These are phyloP conservation scores for Acromyrmex echinatior DNA, from an alignment of 1,140 invertebrate species.

Conservation along the genomic window DNA sequence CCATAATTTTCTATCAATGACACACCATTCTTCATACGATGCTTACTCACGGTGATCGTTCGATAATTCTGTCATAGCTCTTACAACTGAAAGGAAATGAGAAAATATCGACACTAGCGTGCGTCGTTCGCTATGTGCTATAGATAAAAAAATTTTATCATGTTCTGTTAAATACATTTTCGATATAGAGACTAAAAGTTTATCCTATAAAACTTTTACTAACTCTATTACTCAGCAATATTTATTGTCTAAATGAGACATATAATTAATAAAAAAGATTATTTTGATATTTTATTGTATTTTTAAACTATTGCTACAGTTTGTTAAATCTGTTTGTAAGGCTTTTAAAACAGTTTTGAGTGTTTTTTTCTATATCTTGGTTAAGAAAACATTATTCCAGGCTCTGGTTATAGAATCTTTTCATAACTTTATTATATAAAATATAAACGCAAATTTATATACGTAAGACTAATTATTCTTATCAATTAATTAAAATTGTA, in stretches of 20 bases:
- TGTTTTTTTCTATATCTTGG: neutral
- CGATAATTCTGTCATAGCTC: constrained; percentile 27
- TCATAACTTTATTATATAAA: neutral
- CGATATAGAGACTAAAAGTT: neutral
- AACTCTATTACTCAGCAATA: neutral
- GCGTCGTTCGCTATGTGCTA: neutral
- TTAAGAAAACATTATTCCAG: neutral
- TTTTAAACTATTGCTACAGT: neutral
- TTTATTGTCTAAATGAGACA: neutral
- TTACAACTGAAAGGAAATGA: constrained; percentile 25
- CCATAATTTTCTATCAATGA: constrained; percentile 33
- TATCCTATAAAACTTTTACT: neutral
- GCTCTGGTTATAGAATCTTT: neutral
- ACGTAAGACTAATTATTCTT: neutral
- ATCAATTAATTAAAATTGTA: too few relatives aligned
- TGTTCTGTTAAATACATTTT: neutral
- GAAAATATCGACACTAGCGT: constrained; percentile 17
- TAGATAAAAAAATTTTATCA: neutral
- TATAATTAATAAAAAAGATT: neutral
- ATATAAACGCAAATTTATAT: neutral
- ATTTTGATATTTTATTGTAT: neutral
- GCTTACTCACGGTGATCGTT: neutral
- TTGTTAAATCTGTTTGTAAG: neutral
- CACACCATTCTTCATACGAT: neutral
- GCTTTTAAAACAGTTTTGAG: neutral